Percentiles rank a stretch among this genome's conserved stretches.
Conservation (phyloP, 1,140 invertebrate genomes). For the Diachasma alloeum region DNA sequence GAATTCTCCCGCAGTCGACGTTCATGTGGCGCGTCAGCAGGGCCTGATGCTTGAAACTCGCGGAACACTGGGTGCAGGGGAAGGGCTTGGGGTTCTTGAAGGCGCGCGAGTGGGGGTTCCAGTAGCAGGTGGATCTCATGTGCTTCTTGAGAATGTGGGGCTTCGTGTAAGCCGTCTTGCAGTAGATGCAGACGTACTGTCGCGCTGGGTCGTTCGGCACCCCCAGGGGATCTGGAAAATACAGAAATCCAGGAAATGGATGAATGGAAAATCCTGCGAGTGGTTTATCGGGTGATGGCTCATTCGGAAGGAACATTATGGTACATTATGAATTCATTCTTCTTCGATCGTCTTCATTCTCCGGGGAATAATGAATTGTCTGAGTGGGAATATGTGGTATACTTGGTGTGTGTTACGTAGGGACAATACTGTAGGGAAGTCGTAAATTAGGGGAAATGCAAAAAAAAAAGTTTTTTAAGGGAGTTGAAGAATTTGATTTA, state of each 20-base stretch:
- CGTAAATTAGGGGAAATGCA: too few species aligned
- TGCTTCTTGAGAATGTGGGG: neutral
- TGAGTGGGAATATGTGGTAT: conserved; percentile 66
- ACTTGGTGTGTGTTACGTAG: conserved; percentile 65
- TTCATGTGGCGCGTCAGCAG: neutral
- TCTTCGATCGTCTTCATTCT: too few species aligned
- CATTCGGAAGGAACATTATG: too few species aligned
- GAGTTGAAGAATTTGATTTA: too few species aligned
- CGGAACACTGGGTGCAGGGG: neutral
- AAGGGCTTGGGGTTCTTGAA: neutral
- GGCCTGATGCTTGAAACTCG: neutral
- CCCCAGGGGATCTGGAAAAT: neutral
- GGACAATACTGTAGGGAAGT: too few species aligned
- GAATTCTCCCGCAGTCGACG: neutral
- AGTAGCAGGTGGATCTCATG: neutral
- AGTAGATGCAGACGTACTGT: neutral
- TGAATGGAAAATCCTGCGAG: neutral
- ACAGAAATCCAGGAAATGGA: neutral
- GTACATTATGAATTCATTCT: too few species aligned
- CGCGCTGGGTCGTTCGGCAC: neutral
- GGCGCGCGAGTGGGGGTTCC: neutral
- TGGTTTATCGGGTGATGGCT: too few species aligned
- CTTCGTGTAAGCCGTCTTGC: neutral
- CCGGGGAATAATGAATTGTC: too few species aligned
- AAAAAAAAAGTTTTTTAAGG: too few species aligned